A percentile compares a stretch with the other conserved stretches of the same genome.
These are phyloP conservation scores for Nudaria mundana DNA, from an alignment of 2,888 invertebrate species.

Conservation along the genomic window DNA sequence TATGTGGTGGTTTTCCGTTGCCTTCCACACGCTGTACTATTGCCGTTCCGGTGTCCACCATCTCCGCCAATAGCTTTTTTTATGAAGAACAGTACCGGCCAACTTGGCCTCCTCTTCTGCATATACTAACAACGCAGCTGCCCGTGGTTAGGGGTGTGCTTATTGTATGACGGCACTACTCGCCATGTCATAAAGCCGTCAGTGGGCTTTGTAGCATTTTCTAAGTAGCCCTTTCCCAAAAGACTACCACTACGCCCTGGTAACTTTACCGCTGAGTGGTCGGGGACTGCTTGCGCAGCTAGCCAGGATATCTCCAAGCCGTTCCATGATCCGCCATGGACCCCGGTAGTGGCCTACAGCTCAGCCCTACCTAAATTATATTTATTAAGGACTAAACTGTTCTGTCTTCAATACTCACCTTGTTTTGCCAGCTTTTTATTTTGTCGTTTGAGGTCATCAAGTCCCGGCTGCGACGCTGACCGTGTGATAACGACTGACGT, in stretches of 20 bases:
- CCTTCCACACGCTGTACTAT: not conserved
- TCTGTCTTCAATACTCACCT: too few relatives aligned
- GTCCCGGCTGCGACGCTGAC: too few relatives aligned
- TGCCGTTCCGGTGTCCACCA: not conserved
- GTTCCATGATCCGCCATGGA: not conserved
- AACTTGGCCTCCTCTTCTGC: not conserved
- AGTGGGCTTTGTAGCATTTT: not conserved
- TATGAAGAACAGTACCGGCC: slow-evolving; percentile 1
- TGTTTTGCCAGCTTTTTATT: too few relatives aligned
- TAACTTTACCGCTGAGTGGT: not conserved
- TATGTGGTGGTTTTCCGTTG: not conserved
- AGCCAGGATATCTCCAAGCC: not conserved
- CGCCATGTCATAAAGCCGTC: not conserved
- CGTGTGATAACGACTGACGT: too few relatives aligned
- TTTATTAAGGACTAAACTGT: too few relatives aligned
- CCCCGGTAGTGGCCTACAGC: not conserved
- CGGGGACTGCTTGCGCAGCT: not conserved
- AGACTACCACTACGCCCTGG: not conserved
- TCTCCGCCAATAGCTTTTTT: not conserved
- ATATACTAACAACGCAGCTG: not conserved
- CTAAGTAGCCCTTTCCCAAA: not conserved
- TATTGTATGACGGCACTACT: not conserved
- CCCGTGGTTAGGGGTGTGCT: not conserved
- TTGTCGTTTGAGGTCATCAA: too few relatives aligned
- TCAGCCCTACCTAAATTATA: not conserved